These are phyloP conservation scores for Passer montanus DNA, from an alignment of 2,113 vertebrate genomes.

Conservation along the genomic window DNA sequence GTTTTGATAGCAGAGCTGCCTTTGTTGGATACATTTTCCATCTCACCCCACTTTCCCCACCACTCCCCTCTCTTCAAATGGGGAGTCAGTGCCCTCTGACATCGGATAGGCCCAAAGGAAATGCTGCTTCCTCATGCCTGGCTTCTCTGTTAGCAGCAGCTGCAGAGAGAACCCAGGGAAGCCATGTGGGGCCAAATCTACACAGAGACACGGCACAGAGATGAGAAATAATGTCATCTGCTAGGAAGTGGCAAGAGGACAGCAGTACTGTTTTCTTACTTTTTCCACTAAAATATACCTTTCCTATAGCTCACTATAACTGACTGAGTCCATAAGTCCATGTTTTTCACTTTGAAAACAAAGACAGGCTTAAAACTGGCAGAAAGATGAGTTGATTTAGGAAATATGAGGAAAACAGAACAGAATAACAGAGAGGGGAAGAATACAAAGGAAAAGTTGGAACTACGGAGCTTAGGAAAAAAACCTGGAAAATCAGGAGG, in stretches of 20 bases:
- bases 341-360: neutral
- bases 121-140: neutral
- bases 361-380: neutral
- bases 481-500: neutral
- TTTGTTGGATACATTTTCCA: rapidly evolving
- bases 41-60: neutral
- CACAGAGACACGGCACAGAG: neutral
- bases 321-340: neutral
- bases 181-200: neutral
- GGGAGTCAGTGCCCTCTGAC: neutral
- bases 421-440: neutral
- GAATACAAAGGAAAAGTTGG: neutral
- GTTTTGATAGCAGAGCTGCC: neutral
- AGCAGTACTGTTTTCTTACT: neutral
- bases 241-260: neutral
- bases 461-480: neutral
- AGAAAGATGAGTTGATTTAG: neutral
- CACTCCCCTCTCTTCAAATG: neutral
- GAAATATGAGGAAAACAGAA: neutral
- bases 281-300: neutral
- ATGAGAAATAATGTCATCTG: neutral
- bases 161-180: neutral
- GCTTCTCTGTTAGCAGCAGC: neutral
- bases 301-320: neutral
- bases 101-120: neutral